Evolutionary conservation across 2,888 invertebrate genomes (phyloP).

Genomic region (Aproaerema taeniolella): DNA sequence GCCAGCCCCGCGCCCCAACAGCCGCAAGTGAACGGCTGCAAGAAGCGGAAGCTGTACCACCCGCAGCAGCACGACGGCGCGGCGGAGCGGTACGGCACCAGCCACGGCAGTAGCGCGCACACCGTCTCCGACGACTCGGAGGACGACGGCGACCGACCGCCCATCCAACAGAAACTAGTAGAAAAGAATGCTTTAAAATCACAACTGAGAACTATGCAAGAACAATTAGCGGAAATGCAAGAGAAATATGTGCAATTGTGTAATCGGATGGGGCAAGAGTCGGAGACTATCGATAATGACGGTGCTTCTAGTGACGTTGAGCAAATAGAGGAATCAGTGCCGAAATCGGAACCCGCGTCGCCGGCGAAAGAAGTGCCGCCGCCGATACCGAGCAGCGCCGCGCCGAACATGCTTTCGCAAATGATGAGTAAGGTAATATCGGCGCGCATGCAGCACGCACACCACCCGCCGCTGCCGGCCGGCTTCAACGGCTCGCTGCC

Average conservation of each 20-base stretch:
- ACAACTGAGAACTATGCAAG: conserved; percentile 91
- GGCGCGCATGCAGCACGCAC: conserved; percentile 77
- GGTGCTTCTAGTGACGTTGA: conserved; percentile 86
- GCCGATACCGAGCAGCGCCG: conserved; percentile 52
- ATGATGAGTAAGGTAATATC: conserved; percentile 83
- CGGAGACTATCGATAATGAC: conserved; percentile 85
- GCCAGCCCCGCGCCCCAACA: conserved; percentile 87
- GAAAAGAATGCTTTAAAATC: conserved; percentile 92
- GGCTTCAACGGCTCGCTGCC: conserved; percentile 78
- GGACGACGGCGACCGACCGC: conserved; percentile 86
- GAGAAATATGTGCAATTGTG: conserved; percentile 93
- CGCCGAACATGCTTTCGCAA: conserved; percentile 78
- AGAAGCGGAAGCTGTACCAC: conserved; percentile 96
- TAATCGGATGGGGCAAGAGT: conserved; percentile 89
- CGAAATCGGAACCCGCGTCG: conserved; percentile 77
- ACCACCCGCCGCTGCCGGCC: conserved; percentile 77
- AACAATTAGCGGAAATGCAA: conserved; percentile 93
- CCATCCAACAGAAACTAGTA: conserved; percentile 89
- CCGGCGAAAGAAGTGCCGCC: conserved; percentile 73
- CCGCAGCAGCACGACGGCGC: conserved; percentile 93
- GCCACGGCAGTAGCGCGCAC: conserved; percentile 67
- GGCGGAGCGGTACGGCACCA: conserved; percentile 76
- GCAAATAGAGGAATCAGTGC: conserved; percentile 66
- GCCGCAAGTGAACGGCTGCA: conserved; percentile 92
- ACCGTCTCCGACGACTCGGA: conserved; percentile 83